A percentile compares a stretch with the other conserved stretches of the same genome.
These are phyloP conservation scores for Heliconius sara DNA, from an alignment of 2,888 invertebrate species.

Conservation along the genomic window DNA sequence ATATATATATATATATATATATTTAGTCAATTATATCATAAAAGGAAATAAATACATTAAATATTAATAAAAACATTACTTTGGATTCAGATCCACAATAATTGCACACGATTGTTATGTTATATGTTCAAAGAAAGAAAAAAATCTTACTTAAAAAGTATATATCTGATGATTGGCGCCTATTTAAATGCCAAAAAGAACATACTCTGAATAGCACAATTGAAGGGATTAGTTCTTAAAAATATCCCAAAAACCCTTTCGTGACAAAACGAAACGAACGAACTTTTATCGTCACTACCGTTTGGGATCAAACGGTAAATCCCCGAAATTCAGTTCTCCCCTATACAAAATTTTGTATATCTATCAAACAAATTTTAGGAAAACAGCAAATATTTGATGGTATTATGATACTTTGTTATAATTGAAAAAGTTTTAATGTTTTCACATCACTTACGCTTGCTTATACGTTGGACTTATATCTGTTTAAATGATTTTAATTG, in stretches of 20 bases:
- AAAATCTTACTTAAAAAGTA: neutral
- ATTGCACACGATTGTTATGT: too few relatives aligned
- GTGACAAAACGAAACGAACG: constrained; percentile 10
- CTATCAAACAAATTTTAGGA: constrained; percentile 3
- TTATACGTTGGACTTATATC: neutral
- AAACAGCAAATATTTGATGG: neutral
- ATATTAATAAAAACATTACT: too few relatives aligned
- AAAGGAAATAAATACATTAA: too few relatives aligned
- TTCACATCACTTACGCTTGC: neutral
- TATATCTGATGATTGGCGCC: neutral
- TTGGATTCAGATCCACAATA: too few relatives aligned
- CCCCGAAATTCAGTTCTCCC: constrained; percentile 6
- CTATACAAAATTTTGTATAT: neutral
- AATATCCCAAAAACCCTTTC: constrained; percentile 23
- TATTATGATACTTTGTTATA: neutral
- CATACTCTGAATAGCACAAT: neutral
- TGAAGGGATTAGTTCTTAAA: constrained; percentile 23
- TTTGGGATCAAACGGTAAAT: constrained; percentile 21
- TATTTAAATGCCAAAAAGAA: neutral
- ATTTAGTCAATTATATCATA: too few relatives aligned
- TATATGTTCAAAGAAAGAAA: too few relatives aligned
- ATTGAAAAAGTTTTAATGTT: constrained; percentile 20
- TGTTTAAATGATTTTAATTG: neutral
- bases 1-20: too few relatives aligned
- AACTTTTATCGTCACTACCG: constrained; percentile 13